Evolutionary conservation across 53 echinoderm and acorn worm genomes (phyloP), one percentile per base, ranked within the genome.

Genomic region (Paelopatides confundens): DNA sequence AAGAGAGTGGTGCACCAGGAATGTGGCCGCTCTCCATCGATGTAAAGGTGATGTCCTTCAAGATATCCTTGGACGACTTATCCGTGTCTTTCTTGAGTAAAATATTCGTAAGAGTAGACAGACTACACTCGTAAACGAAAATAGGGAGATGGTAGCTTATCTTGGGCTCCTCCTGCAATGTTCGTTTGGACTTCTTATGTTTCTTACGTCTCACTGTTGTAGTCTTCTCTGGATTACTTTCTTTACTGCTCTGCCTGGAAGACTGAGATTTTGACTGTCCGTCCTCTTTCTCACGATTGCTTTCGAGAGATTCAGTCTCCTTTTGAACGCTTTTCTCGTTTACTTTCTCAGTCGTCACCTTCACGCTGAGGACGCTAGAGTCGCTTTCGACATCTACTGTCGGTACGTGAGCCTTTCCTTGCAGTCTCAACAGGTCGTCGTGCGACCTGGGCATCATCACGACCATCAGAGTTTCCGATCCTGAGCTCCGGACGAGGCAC

Each of bases 51-150:
- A 94, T 76, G 63, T 99, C 99, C 76, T 94, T 91, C 74, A 94
- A 85, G 86, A 96, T 74, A 48, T 94, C 88, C 31, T 34, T 87
- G 2, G 70, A 87, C 11, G 82, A 34, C 35, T 71, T 74, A 10
- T 90, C 76, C 23, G 64, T 85, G 5, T 87, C 63, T 0, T 85
- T 89, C 29, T 87, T 90, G 58, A 95, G 87, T 4, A 99, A 88
- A 12, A 90, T 82, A 51, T 92, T 87, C 35, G 85, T 90, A 62
- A 99, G 90, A n/a, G 83, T 87, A 26, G 90, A 65, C 31, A 94
- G 82, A 53, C 94, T 92, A 74, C 99, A 99, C 58, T 99, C 96
- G 51, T 99, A 99, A 51, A 96, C 86, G 35, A 92, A 99, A 37
- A 99, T 89, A 3, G 99, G 94, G 8, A 99, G 92, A 11, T 87